Evolutionary conservation across 92 coral and sea anemone species (phyloP), one percentile per base, ranked within the genome.

Genomic region (Meandrina meandrites): DNA sequence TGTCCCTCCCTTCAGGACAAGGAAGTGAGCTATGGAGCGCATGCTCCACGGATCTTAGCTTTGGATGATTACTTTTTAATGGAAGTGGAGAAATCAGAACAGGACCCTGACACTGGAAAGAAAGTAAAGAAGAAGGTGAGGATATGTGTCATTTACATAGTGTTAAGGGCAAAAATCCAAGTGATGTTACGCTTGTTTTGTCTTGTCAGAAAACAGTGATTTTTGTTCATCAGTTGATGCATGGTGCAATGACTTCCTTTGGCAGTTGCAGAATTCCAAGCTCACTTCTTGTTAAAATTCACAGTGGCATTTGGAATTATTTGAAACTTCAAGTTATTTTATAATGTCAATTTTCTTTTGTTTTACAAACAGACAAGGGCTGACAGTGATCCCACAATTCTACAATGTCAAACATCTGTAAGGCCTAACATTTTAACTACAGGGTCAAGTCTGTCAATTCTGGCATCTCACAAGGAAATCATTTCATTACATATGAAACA

Each of bases 41-140:
- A 93, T 83, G 95, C 98, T 0, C 99, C 99, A 16, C 90, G 99
- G 42, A 97, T 97, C 62, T 88, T 97, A 19, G 94, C 97, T 31
- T 73, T 97, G 54, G 99, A 97, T 89, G 99, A 97, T 79, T 97
- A 97, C 82, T 97, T 97, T 87, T 84, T 97, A 31, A 89, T 94
- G 86, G 99, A 97, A 85, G 96, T 94, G 24, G 94, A 94, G 86
- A 95, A 95, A 71, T 71, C 89, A 14, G 99, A 95, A 67, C 78
- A 89, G 72, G 99, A 97, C 67, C 97, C 98, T 34, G 99, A 97
- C 13, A 95, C 98, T 9, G 99, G 99, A 0, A 96, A 94, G 81
- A 92, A 89, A 84, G 80, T 97, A 47, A 90, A 95, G 91, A 96
- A 89, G 60, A 97, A 97, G 97, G 99, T 93, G 64, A 24, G 86